A percentile compares a stretch with the other conserved stretches of the same genome.
phyloP scores from a whole-genome alignment of 2,888 invertebrate species.

The Anodontia alba region DNA sequence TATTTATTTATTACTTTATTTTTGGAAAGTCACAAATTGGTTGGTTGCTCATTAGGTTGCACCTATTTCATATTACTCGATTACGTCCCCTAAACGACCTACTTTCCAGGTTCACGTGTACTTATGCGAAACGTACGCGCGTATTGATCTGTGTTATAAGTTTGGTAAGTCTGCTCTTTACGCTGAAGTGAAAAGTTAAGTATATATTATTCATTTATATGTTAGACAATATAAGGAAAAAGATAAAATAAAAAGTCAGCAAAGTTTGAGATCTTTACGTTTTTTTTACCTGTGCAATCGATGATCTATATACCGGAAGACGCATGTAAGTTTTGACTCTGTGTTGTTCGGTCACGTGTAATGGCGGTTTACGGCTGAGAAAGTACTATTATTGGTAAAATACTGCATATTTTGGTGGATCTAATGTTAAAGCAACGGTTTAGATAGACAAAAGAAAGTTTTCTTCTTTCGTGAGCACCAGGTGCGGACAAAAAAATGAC shows the following conservation, averaged over 20 bases:
- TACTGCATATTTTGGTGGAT: neutral
- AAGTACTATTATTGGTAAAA: neutral
- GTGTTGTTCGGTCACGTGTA: slow-evolving; percentile 60
- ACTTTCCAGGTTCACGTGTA: neutral
- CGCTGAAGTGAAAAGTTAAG: no score
- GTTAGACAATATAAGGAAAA: no score
- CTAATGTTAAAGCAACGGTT: neutral
- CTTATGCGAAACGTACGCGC: neutral
- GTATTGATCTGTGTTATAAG: neutral
- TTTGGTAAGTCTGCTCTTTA: neutral
- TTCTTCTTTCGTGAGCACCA: neutral
- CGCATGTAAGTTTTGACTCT: neutral
- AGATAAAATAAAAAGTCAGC: no score
- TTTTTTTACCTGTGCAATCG: neutral
- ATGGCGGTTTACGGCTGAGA: slow-evolving; percentile 50
- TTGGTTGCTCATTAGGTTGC: no score
- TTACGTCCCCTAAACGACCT: neutral
- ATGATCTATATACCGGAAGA: slow-evolving; percentile 50
- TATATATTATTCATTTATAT: no score
- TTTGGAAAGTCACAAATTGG: no score
- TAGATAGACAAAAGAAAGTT: neutral
- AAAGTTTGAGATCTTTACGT: neutral
- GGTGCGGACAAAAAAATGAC: slow-evolving; percentile 62
- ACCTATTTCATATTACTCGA: neutral
- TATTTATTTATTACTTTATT: no score